Evolutionary conservation across 2,797 vertebrate genomes (phyloP), one percentile per base, ranked within the genome.

Genomic region (Antennarius maculatus): DNA sequence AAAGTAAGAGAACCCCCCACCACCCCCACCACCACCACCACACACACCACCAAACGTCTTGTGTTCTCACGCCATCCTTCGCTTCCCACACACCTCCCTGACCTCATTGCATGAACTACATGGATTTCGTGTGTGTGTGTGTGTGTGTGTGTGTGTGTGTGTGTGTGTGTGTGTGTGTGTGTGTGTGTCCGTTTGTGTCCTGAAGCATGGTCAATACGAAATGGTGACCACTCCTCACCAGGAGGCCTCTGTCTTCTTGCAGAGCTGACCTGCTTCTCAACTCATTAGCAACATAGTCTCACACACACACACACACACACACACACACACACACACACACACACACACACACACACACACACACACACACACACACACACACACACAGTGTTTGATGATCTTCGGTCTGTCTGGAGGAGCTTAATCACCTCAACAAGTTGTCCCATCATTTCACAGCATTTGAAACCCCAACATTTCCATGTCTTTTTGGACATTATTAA

Each of bases 171-270:
- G 23, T 76, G 31, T 34, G 31, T 34, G 37, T 39, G 37, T 46
- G 43, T 84, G 58, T 81, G 68, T 62, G 66, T 78, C 76, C 76
- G 61, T 80, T 74, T 84, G 82, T 81, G 71, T 84, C 71, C 51
- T 89, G 89, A 92, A 94, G 92, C 93, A 86, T 92, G 93, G 92
- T 93, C 92, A 88, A 91, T 92, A 86, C 65, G 66, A 89, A 88
- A 91, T 90, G 92, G 92, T 54, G 31, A 80, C 68, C 77, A 90
- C 88, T 90, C 86, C 81, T 92, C 94, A 89, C 87, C 90, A 89
- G 91, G 69, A 83, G 79, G 71, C 85, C 86, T 83, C 89, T 64
- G 60, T 92, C 85, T 74, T 86, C 70, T 61, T 87, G 90, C 85
- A 85, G 81, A 86, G 88, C 86, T 91, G 90, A 92, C 93, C 87